Evolutionary conservation across 2,888 invertebrate species (phyloP), one percentile per base, ranked within the genome.

Genomic region (Noctuana brunneofusca): DNA sequence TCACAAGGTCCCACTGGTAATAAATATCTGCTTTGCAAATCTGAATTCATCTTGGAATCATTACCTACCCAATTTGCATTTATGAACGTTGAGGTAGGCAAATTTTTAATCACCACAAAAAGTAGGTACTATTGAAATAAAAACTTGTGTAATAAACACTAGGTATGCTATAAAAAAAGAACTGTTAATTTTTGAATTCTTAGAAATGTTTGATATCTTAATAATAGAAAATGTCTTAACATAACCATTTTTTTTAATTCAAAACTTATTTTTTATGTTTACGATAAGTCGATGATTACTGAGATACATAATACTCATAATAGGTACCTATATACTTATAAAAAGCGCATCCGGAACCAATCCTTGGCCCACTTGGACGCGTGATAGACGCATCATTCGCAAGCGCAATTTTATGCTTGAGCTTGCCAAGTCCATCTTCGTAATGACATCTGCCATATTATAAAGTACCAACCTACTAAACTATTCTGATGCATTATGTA

Each of bases 291-390:
- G 74, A 75, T 75, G 69, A 74, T 69, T 73, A 71, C 70, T 74
- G 76, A 72, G 69, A 71, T 76, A n/a, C n/a, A n/a, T n/a, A n/a
- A n/a, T n/a, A n/a, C n/a, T n/a, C n/a, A n/a, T n/a, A n/a, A n/a
- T n/a, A n/a, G n/a, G n/a, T n/a, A n/a, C n/a, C n/a, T n/a, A n/a
- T n/a, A n/a, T n/a, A n/a, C n/a, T n/a, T n/a, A 76, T 75, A 78
- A 79, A 79, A 80, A 80, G 72, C 69, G 76, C 75, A 84, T 85
- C 81, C 84, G 82, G 78, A 79, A 76, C 69, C 65, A 71, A 81
- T 86, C 88, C 87, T 87, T 89, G 88, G 80, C 87, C 86, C 71
- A 81, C 75, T 83, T 87, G 74, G 74, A 71, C 76, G 78, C 85
- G 86, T 84, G 83, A 86, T 80, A 79, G 78, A 73, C 76, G 78